Conservation (phyloP, 2,113 vertebrate species). For the Rhea americana region DNA sequence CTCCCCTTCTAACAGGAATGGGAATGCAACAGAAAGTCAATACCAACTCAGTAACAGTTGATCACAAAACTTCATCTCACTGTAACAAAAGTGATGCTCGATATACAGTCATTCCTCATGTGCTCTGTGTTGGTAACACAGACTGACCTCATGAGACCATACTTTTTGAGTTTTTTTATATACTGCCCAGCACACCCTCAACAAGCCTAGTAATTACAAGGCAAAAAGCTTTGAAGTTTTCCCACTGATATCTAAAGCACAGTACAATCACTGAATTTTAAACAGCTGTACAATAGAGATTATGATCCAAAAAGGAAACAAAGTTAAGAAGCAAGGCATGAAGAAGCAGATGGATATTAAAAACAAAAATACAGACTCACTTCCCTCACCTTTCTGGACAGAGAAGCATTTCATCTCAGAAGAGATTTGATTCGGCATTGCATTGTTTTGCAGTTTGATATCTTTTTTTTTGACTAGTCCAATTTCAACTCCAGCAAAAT, state of each 20-base stretch:
- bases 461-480: slow-evolving; percentile 8
- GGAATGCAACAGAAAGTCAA: not conserved
- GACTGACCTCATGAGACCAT: not conserved
- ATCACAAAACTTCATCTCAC: not conserved
- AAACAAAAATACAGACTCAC: slow-evolving; percentile 4
- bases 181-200: not conserved
- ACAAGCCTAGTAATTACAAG: not conserved
- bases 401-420: slow-evolving; percentile 39
- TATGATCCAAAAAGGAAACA: not conserved
- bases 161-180: not conserved
- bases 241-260: not conserved
- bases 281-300: not conserved
- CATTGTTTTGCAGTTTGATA: not conserved
- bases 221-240: not conserved
- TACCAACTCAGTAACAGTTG: rapidly evolving
- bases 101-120: not conserved
- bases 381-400: slow-evolving; percentile 18
- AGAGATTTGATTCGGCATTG: not conserved
- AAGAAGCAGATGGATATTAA: not conserved
- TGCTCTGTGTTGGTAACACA: not conserved
- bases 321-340: not conserved
- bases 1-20: not conserved
- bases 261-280: not conserved
- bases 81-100: not conserved
- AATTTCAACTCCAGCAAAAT: slow-evolving; percentile 45